A percentile compares a stretch with the other conserved stretches of the same genome.
These are phyloP conservation scores for Ceratitis capitata DNA, from an alignment of 1,140 invertebrate species.

Conservation along the genomic window DNA sequence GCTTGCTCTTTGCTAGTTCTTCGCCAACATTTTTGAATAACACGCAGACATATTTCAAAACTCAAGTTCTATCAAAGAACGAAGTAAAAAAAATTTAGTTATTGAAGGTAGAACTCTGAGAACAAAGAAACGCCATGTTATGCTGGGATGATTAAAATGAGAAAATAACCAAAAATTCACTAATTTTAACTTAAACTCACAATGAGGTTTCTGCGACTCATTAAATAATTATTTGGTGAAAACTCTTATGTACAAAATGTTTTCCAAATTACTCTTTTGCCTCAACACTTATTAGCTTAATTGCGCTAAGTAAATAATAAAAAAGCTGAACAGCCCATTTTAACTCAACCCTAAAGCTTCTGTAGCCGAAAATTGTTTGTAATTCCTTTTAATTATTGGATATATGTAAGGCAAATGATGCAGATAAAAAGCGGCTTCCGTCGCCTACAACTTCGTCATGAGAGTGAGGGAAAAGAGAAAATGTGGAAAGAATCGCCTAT, in stretches of 20 bases:
- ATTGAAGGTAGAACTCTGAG: no score
- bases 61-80: no score
- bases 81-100: no score
- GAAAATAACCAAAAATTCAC: no score
- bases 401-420: not conserved
- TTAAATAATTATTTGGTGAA: not conserved
- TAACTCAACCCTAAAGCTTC: not conserved
- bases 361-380: not conserved
- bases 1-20: no score
- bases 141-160: no score
- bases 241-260: not conserved
- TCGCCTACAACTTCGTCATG: not conserved
- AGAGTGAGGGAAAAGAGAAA: not conserved
- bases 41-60: no score
- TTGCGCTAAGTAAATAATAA: not conserved
- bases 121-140: no score
- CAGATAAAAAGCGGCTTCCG: not conserved
- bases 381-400: constrained; percentile 10
- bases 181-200: no score
- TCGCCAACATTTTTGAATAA: no score
- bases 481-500: not conserved
- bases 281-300: not conserved
- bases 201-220: not conserved
- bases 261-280: not conserved
- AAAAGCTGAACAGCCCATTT: not conserved